Percentiles rank a stretch among this genome's conserved stretches.
These are phyloP conservation scores for Oligia fasciuncula DNA, from an alignment of 2,888 invertebrate species.

Conservation along the genomic window DNA sequence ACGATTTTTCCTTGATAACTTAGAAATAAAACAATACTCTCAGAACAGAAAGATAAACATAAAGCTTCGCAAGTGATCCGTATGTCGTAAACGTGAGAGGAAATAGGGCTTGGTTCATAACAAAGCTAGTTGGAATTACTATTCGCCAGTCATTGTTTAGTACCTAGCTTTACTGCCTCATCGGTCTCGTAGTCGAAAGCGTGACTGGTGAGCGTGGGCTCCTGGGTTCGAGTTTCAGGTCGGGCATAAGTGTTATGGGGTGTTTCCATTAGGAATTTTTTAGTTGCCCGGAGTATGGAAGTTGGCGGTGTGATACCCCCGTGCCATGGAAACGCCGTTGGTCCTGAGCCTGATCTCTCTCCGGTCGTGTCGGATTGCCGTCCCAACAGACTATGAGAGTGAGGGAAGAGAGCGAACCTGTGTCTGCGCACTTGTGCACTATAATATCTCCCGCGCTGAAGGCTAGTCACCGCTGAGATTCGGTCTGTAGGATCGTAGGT, in stretches of 20 bases:
- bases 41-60: neutral
- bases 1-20: neutral
- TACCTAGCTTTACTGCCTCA: neutral
- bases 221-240: no score
- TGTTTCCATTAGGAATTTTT: no score
- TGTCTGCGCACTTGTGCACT: neutral
- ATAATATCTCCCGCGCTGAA: neutral
- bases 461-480: no score
- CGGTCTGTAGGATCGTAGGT: neutral
- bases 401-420: neutral
- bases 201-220: no score
- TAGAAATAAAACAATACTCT: neutral
- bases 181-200: no score
- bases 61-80: slow-evolving; percentile 9
- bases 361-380: no score
- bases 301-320: no score
- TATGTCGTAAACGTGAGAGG: slow-evolving; percentile 11
- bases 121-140: neutral
- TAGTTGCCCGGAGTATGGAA: no score
- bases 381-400: neutral
- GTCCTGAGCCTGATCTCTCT: no score
- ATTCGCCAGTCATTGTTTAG: neutral
- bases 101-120: slow-evolving; percentile 12
- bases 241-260: no score
- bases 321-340: no score